Evolutionary conservation across 2,888 invertebrate genomes (phyloP).

Genomic region (Osmoderma eremita): DNA sequence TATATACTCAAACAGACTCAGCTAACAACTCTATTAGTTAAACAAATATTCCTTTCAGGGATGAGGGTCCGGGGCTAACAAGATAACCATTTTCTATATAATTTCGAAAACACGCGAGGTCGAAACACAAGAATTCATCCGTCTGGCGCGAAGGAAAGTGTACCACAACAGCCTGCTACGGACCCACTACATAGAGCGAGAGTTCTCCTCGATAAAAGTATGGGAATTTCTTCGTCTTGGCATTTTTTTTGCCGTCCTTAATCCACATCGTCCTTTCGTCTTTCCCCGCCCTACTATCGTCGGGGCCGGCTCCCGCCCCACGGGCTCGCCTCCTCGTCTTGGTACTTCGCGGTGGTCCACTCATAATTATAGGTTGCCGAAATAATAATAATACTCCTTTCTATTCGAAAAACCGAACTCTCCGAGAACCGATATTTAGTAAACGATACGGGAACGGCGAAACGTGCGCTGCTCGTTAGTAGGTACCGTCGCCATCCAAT

Average conservation of each 20-base stretch:
- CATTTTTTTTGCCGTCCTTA: too few relatives aligned
- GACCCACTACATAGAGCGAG: not conserved
- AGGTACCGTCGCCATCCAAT: too few relatives aligned
- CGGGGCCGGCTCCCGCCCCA: too few relatives aligned
- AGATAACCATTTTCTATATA: constrained; percentile 33
- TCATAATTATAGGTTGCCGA: constrained; percentile 61
- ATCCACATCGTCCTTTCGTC: not conserved
- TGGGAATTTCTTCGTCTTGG: not conserved
- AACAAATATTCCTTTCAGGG: constrained; percentile 19
- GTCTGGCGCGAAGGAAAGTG: too few relatives aligned
- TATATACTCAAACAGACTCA: not conserved
- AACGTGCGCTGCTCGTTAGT: constrained; percentile 57
- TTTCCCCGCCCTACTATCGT: not conserved
- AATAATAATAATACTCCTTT: constrained; percentile 61
- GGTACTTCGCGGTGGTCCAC: constrained; percentile 61
- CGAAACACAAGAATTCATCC: not conserved
- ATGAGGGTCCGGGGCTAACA: constrained; percentile 23
- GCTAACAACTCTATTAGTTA: constrained; percentile 32
- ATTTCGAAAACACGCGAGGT: constrained; percentile 40
- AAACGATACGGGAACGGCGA: constrained; percentile 57
- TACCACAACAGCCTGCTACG: not conserved
- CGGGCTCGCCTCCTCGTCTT: not conserved
- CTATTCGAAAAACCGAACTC: constrained; percentile 59
- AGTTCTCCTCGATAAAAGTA: not conserved
- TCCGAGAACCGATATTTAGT: constrained; percentile 62